phyloP scores from a whole-genome alignment of 2,888 invertebrate genomes.

The Meteorus colon region DNA sequence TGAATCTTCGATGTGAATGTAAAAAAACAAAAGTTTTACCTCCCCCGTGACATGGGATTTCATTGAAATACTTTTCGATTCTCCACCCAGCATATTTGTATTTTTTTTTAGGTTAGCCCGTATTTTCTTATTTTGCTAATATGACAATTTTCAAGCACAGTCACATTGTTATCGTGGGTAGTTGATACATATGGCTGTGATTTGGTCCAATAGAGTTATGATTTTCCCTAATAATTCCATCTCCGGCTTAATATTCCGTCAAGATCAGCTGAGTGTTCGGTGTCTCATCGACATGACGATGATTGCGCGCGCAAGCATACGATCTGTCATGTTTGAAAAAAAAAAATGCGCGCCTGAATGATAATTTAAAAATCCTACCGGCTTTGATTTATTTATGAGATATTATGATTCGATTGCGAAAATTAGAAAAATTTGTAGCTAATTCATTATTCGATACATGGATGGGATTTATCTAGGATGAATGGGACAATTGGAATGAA shows the following conservation, averaged over 20 bases:
- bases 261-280: not conserved
- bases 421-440: no score
- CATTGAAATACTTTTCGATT: conserved; percentile 41
- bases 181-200: not conserved
- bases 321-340: not conserved
- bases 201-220: not conserved
- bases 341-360: not conserved
- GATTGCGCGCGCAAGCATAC: not conserved
- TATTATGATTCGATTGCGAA: no score
- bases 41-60: conserved; percentile 47
- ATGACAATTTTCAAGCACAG: not conserved
- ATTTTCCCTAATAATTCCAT: not conserved
- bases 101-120: conserved; percentile 17
- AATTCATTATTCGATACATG: no score
- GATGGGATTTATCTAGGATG: no score
- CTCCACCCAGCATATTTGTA: conserved; percentile 43
- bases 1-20: not conserved
- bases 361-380: not conserved
- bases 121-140: conserved; percentile 20
- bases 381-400: no score
- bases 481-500: not conserved
- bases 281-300: not conserved
- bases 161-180: not conserved
- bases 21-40: not conserved
- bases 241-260: not conserved